Base-by-base conservation (phyloP, 35 echinoderm and acorn worm genomes). In the Patiria miniata region DNA sequence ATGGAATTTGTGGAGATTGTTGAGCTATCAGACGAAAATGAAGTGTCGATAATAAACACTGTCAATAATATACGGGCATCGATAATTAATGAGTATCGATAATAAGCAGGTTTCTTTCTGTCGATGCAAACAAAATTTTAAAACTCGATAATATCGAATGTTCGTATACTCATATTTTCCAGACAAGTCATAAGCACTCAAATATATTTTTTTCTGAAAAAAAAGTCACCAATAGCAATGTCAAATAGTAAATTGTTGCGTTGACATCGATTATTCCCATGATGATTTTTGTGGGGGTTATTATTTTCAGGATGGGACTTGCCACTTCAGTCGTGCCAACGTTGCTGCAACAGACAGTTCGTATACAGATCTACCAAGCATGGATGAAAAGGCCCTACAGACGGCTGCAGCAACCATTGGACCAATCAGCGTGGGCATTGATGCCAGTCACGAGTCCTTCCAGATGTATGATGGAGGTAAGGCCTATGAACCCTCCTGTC, bases 381-480 rank as follows among this genome's bases (percentile, higher is more conserved):
- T 57, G 7, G 78, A 94, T 82, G 93, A 94, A 52, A 51, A 40
- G 50, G 83, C 87, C 8, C 87, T 94, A 36, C 77, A 94, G 84
- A 83, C 55, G 40, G 93, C 93, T 36, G 88, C 86, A 17, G 93
- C 93, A 30, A 94, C 88, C 19, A 54, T 94, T 39, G 93, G 93
- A 86, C 93, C 93, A 51, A 78, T 94, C 28, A 87, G 83, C 76
- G 88, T 90, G 0, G 93, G 83, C 39, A 94, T 90, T 69, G 88
- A 94, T 51, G 88, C 88, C 39, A 77, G 82, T 39, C 78, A 86
- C 9, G 15, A 40, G 18, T 87, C 88, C 22, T 94, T 90, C 88
- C 93, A 94, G 51, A 23, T 81, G 22, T 90, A 94, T 56, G 78
- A 86, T 59, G 7, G 30, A 14, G 87, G 87, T 94, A 88, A 79